These are phyloP conservation scores for mouse (Mus musculus) DNA, from an alignment of 2,113 vertebrate species.

Conservation along the genomic window GRCm39 chr11:89419501-89420000, in stretches of 20 bases:
- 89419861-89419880: not conserved
- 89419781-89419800: not conserved
- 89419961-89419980: not conserved
- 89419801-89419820: not conserved
- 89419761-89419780: not conserved
- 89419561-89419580: not conserved
- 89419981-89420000: constrained; percentile 9
- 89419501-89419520: not conserved
- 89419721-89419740: not conserved
- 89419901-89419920: not conserved
- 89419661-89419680: constrained; percentile 43
- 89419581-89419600: not conserved
- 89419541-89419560: constrained; percentile 8
- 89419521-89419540: not conserved
- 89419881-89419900: not conserved
- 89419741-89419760: not conserved
- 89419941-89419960: not conserved
- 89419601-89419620: constrained; percentile 40
- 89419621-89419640: constrained; percentile 28
- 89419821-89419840: constrained; percentile 37
- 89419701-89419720: not conserved
- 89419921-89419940: not conserved
- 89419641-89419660: not conserved
- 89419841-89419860: not conserved
- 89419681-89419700: not conserved